Evolutionary conservation across 1,140 invertebrate species (phyloP).

Genomic region (Drosophila tristis): DNA sequence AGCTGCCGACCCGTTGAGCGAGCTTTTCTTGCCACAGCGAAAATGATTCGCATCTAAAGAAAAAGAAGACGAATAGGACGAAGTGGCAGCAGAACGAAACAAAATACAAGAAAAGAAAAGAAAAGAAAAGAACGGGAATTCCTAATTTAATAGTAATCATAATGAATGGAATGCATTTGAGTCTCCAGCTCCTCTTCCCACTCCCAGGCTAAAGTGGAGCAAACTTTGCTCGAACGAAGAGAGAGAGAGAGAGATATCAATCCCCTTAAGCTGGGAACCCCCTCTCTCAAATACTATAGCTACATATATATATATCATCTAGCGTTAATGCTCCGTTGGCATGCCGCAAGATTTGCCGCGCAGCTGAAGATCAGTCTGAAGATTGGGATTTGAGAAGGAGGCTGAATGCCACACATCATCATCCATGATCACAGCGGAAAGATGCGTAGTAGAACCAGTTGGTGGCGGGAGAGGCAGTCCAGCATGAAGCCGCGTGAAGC

Average conservation of each 20-base stretch:
- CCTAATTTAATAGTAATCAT: conserved; percentile 67
- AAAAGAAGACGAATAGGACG: not conserved
- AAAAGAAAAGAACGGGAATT: conserved; percentile 56
- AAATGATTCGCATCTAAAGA: conserved; percentile 44
- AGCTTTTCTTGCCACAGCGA: conserved; percentile 14
- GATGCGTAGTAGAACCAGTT: conserved; percentile 47
- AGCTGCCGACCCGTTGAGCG: conserved; percentile 14
- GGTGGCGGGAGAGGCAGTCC: no score
- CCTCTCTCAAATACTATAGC: not conserved
- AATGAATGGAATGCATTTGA: conserved; percentile 64
- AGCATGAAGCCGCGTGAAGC: conserved; percentile 12
- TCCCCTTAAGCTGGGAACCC: not conserved
- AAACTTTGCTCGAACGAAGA: conserved; percentile 18
- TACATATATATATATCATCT: conserved; percentile 24
- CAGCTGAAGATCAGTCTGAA: conserved; percentile 21
- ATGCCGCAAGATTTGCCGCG: conserved; percentile 21
- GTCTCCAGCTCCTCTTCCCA: conserved; percentile 7
- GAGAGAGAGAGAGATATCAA: not conserved
- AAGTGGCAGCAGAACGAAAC: conserved; percentile 39
- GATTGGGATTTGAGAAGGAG: conserved; percentile 28
- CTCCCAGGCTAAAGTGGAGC: conserved; percentile 6
- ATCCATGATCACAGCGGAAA: conserved; percentile 8
- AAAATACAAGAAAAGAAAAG: conserved; percentile 43
- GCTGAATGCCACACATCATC: conserved; percentile 31
- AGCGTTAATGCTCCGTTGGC: conserved; percentile 39